Conservation (phyloP, 2,888 invertebrate species). For the Belgica antarctica region DNA sequence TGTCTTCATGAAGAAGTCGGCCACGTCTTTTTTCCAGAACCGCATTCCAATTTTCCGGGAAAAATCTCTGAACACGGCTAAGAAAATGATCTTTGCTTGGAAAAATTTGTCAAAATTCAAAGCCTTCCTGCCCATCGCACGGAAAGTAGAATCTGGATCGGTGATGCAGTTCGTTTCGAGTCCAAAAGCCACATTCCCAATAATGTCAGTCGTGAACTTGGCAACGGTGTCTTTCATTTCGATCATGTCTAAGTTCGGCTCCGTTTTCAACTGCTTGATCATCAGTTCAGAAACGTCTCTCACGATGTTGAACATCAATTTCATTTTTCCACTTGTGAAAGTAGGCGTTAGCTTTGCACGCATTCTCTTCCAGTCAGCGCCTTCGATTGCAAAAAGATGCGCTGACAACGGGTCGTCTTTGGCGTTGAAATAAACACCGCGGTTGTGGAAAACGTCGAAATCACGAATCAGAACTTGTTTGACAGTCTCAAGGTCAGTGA, state of each 20-base stretch:
- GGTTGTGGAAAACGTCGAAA: slow-evolving; percentile 48
- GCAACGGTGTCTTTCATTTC: not conserved
- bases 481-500: slow-evolving; percentile 52
- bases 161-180: slow-evolving; percentile 54
- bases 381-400: slow-evolving; percentile 51
- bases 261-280: not conserved
- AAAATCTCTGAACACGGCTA: not conserved
- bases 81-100: not conserved
- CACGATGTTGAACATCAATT: slow-evolving; percentile 57
- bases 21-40: slow-evolving; percentile 48
- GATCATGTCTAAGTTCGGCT: not conserved
- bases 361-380: slow-evolving; percentile 55
- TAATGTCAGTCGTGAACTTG: slow-evolving; percentile 56
- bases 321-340: slow-evolving; percentile 57
- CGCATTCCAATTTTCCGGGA: slow-evolving; percentile 47
- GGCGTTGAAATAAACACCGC: slow-evolving; percentile 50
- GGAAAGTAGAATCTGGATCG: slow-evolving; percentile 53
- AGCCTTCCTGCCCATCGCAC: slow-evolving; percentile 44
- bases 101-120: not conserved
- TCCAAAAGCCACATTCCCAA: slow-evolving; percentile 57
- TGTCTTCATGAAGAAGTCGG: slow-evolving; percentile 56
- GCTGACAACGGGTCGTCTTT: slow-evolving; percentile 51
- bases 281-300: not conserved
- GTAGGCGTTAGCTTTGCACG: slow-evolving; percentile 56
- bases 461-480: slow-evolving; percentile 48